A percentile compares a stretch with the other conserved stretches of the same genome.
Evolutionary conservation across 2,113 vertebrate species (phyloP).

Genomic region (Natator depressus): DNA sequence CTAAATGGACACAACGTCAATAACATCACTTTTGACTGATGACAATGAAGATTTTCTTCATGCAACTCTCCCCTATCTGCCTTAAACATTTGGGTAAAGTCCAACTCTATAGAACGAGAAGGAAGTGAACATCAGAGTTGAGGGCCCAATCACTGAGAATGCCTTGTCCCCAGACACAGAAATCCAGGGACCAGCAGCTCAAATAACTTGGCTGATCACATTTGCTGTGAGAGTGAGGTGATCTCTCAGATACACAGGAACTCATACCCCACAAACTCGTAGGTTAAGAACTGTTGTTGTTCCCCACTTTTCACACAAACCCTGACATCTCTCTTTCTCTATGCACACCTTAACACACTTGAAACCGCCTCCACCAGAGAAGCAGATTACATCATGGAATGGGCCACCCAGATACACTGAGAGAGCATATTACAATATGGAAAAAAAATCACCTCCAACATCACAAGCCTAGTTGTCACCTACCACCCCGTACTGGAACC

Average conservation of each 20-base stretch:
- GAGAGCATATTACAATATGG: not conserved
- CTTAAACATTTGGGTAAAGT: not conserved
- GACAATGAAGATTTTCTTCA: not conserved
- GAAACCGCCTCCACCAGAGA: not conserved
- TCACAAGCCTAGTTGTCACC: not conserved
- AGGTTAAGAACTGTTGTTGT: not conserved
- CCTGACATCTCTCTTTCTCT: not conserved
- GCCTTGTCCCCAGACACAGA: not conserved
- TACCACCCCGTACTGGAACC: not conserved
- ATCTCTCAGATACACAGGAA: rapidly evolving
- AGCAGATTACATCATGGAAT: not conserved
- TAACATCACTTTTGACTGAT: not conserved
- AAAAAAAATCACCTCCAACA: not conserved
- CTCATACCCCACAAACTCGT: not conserved
- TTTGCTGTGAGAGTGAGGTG: not conserved
- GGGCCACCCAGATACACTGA: too few species aligned
- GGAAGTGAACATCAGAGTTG: not conserved
- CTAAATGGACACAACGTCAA: not conserved
- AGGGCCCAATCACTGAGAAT: not conserved
- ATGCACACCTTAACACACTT: not conserved
- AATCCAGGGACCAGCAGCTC: not conserved
- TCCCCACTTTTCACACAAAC: not conserved
- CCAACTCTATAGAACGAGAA: not conserved
- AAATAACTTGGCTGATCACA: not conserved
- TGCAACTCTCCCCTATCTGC: not conserved